These are phyloP conservation scores for Conistra vaccinii DNA, from an alignment of 2,888 invertebrate genomes.

Conservation along the genomic window DNA sequence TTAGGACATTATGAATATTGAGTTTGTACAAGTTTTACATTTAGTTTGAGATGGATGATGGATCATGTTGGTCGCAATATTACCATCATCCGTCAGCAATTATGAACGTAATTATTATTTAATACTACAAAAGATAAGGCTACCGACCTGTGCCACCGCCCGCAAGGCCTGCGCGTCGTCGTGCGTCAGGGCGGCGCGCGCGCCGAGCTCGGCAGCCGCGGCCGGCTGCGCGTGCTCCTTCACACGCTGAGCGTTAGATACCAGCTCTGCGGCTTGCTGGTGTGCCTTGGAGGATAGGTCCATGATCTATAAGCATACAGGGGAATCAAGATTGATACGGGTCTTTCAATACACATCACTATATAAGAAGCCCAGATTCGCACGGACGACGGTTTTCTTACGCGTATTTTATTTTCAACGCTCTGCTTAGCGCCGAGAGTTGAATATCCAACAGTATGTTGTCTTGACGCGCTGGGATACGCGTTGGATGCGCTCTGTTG, in stretches of 20 bases:
- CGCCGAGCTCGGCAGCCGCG: constrained; percentile 64
- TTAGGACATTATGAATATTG: neutral
- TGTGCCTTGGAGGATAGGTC: constrained; percentile 70
- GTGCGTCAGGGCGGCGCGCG: constrained; percentile 47
- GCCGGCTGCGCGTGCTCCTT: constrained; percentile 41
- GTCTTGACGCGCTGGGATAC: too few species aligned
- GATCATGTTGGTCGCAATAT: neutral
- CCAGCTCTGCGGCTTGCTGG: constrained; percentile 69
- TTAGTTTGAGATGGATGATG: neutral
- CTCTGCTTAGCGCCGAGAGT: too few species aligned
- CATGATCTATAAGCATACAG: constrained; percentile 30
- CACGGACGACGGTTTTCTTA: too few species aligned
- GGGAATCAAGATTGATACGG: neutral
- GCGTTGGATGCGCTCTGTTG: too few species aligned
- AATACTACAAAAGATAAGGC: neutral
- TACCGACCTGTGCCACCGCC: constrained; percentile 63
- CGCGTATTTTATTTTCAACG: too few species aligned
- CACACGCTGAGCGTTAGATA: constrained; percentile 68
- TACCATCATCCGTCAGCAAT: too few species aligned
- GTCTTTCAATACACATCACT: neutral
- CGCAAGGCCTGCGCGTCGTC: constrained; percentile 70
- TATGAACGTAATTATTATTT: too few species aligned
- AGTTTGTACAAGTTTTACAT: neutral
- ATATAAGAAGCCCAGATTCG: too few species aligned
- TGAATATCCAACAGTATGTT: too few species aligned